Evolutionary conservation across 2,888 invertebrate genomes (phyloP).

Genomic region (Ophion obscuratus): DNA sequence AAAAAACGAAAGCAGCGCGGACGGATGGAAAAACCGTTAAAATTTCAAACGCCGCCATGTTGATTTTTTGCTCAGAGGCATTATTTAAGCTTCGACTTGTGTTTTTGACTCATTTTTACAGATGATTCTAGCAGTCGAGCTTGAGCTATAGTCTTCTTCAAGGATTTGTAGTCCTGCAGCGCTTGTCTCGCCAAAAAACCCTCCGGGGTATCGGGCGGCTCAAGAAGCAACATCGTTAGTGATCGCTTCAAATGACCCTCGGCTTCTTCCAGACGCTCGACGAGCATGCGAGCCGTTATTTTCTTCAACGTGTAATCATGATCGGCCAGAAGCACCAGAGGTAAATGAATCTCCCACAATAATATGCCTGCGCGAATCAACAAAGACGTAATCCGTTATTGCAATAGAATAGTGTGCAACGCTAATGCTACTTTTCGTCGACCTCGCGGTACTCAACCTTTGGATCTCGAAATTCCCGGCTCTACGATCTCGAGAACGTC

Average conservation of each 20-base stretch:
- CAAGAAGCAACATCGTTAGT: constrained; percentile 88
- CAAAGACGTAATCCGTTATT: background rate
- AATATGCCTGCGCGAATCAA: constrained; percentile 87
- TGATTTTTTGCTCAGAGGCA: background rate
- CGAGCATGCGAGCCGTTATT: constrained; percentile 86
- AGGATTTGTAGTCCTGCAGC: constrained; percentile 87
- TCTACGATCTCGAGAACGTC: constrained; percentile 88
- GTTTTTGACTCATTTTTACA: constrained; percentile 25
- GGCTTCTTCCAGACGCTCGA: constrained; percentile 86
- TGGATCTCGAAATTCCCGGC: constrained; percentile 89
- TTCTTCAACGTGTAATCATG: constrained; percentile 87
- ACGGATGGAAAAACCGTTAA: background rate
- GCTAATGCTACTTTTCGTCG: background rate
- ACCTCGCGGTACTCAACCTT: constrained; percentile 84
- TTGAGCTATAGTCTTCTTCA: constrained; percentile 85
- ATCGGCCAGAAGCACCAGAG: constrained; percentile 88
- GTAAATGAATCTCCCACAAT: constrained; percentile 90
- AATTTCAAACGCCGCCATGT: background rate
- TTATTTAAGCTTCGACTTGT: background rate
- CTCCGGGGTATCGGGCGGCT: constrained; percentile 90
- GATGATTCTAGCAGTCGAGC: constrained; percentile 56
- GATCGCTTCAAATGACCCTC: constrained; percentile 87
- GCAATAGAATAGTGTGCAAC: background rate
- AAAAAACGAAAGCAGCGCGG: background rate
- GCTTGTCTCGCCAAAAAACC: constrained; percentile 89